Percentiles rank a stretch among this genome's conserved stretches.
Conservation (phyloP, 1,140 invertebrate genomes). For the Phortica variegata region DNA sequence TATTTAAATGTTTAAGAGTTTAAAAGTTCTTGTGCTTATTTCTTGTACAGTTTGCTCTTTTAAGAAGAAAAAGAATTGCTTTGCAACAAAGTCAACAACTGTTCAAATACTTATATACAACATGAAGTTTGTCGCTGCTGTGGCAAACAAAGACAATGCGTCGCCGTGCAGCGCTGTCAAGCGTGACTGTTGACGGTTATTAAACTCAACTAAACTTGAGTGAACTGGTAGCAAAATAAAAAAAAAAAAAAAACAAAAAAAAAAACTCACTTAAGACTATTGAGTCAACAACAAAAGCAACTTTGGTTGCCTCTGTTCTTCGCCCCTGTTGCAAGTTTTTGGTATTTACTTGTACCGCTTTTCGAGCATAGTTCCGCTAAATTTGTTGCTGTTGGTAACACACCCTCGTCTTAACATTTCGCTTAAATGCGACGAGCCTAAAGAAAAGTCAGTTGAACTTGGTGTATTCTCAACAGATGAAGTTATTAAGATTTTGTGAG, state of each 20-base stretch:
- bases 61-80: constrained; percentile 5
- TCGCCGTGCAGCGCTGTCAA: constrained; percentile 24
- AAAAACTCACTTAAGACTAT: not conserved
- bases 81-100: not conserved
- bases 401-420: no score
- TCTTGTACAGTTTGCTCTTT: not conserved
- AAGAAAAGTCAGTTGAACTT: no score
- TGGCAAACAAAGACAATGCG: not conserved
- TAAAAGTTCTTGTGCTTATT: not conserved
- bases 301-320: not conserved
- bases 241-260: constrained; percentile 17
- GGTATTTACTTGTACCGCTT: constrained; percentile 5
- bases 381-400: constrained; percentile 11
- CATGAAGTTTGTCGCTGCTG: no score
- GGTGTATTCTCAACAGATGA: constrained; percentile 26
- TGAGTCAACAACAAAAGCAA: constrained; percentile 10
- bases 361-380: constrained; percentile 44
- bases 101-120: no score
- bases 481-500: constrained; percentile 21
- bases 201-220: constrained; percentile 10
- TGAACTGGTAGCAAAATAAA: constrained; percentile 18
- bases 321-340: not conserved
- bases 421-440: no score
- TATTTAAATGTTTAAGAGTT: no score
- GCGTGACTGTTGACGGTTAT: constrained; percentile 46